These are phyloP conservation scores for Stenchaetothrips biformis DNA, from an alignment of 2,888 invertebrate genomes.

Conservation along the genomic window DNA sequence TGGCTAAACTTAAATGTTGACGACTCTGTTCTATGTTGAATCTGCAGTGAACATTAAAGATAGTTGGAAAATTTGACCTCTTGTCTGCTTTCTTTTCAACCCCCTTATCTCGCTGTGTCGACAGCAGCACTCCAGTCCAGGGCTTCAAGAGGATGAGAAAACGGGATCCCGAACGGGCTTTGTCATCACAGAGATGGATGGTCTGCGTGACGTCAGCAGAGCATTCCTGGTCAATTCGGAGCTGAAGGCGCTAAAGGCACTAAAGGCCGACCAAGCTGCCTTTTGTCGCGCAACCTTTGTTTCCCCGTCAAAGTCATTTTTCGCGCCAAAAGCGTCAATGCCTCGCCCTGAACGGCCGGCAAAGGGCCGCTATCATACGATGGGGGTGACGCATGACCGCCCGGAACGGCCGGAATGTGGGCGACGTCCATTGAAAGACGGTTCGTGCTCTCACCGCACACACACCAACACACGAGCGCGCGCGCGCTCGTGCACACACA, in stretches of 20 bases:
- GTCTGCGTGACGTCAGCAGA: not conserved
- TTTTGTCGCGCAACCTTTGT: not conserved
- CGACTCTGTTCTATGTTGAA: not conserved
- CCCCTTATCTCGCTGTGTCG: not conserved
- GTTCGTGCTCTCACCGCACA: no score
- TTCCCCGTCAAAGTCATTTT: not conserved
- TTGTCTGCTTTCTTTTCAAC: not conserved
- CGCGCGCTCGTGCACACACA: no score
- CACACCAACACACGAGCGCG: no score
- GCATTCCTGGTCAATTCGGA: not conserved
- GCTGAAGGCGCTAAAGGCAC: not conserved
- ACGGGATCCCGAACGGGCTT: not conserved
- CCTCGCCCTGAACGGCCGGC: no score
- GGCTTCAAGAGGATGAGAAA: not conserved
- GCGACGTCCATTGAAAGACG: no score
- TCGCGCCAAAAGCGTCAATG: not conserved
- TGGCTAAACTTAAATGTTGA: not conserved
- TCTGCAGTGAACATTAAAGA: conserved; percentile 5
- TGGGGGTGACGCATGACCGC: no score
- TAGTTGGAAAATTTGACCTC: not conserved
- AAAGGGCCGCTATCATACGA: no score
- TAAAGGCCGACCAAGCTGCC: not conserved
- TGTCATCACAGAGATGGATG: not conserved
- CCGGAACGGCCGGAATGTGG: no score
- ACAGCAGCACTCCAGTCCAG: not conserved